Evolutionary conservation across 2,888 invertebrate species (phyloP), one percentile per base, ranked within the genome.

Genomic region (Kryphioiulus occultus): DNA sequence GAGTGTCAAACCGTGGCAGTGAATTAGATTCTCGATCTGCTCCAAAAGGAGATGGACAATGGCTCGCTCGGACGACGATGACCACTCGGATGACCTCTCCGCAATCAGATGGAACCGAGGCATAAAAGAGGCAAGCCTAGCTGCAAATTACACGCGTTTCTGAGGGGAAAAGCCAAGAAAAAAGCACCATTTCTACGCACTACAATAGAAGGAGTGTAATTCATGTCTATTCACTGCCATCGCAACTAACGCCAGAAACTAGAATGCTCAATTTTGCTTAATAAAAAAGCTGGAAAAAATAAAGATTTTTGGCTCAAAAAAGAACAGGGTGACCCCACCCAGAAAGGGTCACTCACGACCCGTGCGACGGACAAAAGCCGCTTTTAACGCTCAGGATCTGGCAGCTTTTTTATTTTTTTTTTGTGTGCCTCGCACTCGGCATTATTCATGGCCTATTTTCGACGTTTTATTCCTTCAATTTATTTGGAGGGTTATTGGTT

Each of bases 401-500:
- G 26, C 22, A 22, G 22, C 30, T 78, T 78, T 78, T 68, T 30
- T 30, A 5, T 30, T 78, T 22, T 78, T 78, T 15, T 59, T 59
- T 53, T 17, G n/a, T n/a, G n/a, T 59, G 78, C 30, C 30, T 78
- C 10, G 22, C 22, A 30, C 78, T 78, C 78, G 78, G 78, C 22
- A 78, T 78, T 78, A 78, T 78, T 78, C 78, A 78, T 78, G 78
- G 78, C 78, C 78, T 78, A 78, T 78, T 78, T 78, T 78, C 78
- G 26, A 78, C 78, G 78, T 78, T 78, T 78, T 78, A 78, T 78
- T 78, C 78, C 78, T 78, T 78, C 78, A 78, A 78, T 78, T 78
- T 78, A 78, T 78, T 78, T 78, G 78, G 78, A 78, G 78, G 78
- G 78, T 78, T 78, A 78, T 78, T 78, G 78, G 78, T 78, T 78